Evolutionary conservation across 2,113 vertebrate genomes (phyloP), one percentile per base, ranked within the genome.

Genomic region (Urocolius indicus): DNA sequence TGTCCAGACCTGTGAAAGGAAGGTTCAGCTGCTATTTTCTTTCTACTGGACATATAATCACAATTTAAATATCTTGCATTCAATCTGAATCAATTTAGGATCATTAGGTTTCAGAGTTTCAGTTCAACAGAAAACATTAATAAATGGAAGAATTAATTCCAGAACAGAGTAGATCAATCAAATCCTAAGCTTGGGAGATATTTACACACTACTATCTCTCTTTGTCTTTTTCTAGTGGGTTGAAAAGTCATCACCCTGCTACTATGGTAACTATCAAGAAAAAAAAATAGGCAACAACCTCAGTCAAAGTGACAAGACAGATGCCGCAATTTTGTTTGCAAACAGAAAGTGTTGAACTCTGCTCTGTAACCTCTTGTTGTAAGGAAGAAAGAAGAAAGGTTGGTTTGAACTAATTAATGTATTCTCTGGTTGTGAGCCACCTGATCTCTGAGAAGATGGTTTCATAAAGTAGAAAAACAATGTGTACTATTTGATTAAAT

Each of bases 101-200:
- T 87, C 65, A 86, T 76, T 58, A 83, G 38, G 58, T 76, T 94
- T 87, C 77, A 83, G 82, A 91, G 34, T 66, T 94, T 94, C 71
- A 62, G 38, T 81, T 93, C 80, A 94, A 95, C 81, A 94, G 80
- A 81, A 86, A 89, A 90, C 36, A 49, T 81, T 94, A 94, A 95
- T 92, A 97, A 95, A 86, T 81, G 45, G 72, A 94, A 88, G 80
- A 88, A 95, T 89, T 96, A 90, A 95, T 96, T 91, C 76, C 48
- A 80, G 19, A 27, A 65, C 48, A 52, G 78, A 91, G 43, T 58
- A 96, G 61, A 97, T 95, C 80, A 95, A 95, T 97, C 94, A 96
- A 94, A 89, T 89, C 68, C 43, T 81, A 65, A 75, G 8, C 43
- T 78, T 78, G 65, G 73, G 43, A 90, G 67, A 38, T 95, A 66